Base-by-base conservation (phyloP, 2,797 vertebrate genomes). In the Crocidura indochinensis region DNA sequence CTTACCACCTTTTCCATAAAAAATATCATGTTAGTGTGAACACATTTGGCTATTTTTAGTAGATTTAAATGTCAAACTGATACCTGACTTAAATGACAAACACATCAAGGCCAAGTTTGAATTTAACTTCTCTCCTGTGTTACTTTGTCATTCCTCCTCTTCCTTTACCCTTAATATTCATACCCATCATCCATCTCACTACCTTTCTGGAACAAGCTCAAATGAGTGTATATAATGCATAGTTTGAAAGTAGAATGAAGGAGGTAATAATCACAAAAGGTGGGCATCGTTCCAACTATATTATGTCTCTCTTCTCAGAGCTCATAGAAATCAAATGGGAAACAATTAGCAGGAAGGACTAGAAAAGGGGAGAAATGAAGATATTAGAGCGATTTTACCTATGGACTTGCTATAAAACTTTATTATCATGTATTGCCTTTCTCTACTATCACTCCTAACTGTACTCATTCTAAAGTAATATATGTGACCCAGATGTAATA, bases 401-500 rank as follows among this genome's bases (percentile, higher is more conserved):
- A 1, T 88, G 19, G 27, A 27, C 69, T 65, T 81, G n/a, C 68
- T 82, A 62, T 84, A 87, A 38, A 91, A 87, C 26, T 92, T 92
- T 88, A 90, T 15, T 71, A 26, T 90, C 47, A 44, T 29, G 76
- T 79, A 92, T 91, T 68, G 15, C 19, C 20, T 60, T 20, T 60
- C 56, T 20, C 56, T 60, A 20, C 56, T 60, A 60, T 60, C 4
- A 19, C 15, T 60, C 19, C 47, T 76, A 75, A 90, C 80, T 90
- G 72, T 15, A 85, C 15, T 6, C 93, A 60, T 90, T 77, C 19
- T 26, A 75, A 77, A 79, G 29, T 76, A 90, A 86, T 76, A 53
- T 38, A 8, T 91, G 75, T 92, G 73, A 89, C 74, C 5, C n/a
- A 92, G 93, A 88, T 60, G 29, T 84, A 90, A 69, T 62, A 9